Evolutionary conservation across 2,113 vertebrate species (phyloP).

Genomic region (Ursus arctos): DNA sequence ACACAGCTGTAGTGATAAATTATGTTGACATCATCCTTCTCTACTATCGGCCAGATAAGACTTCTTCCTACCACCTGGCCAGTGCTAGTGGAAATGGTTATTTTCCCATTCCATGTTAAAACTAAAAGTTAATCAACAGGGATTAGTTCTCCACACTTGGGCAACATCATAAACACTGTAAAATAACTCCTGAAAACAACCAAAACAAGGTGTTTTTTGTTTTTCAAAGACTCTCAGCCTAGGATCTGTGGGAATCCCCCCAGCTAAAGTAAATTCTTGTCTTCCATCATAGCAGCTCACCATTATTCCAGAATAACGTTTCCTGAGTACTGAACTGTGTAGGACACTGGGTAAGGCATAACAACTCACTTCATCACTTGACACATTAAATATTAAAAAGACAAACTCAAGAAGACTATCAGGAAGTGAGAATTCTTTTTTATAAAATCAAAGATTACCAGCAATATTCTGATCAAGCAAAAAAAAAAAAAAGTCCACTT

Average conservation of each 20-base stretch:
- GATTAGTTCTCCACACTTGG: neutral
- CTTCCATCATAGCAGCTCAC: neutral
- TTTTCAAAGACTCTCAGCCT: neutral
- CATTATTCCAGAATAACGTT: neutral
- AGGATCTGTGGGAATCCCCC: neutral
- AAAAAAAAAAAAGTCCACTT: neutral
- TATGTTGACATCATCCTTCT: neutral
- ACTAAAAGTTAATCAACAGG: conserved; percentile 24
- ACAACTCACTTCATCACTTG: neutral
- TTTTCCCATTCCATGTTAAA: neutral
- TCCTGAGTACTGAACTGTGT: neutral
- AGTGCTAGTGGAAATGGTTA: neutral
- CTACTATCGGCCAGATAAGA: neutral
- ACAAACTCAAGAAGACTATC: conserved; percentile 51
- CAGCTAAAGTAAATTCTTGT: neutral
- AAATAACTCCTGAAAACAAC: neutral
- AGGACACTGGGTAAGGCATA: neutral
- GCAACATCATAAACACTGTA: neutral
- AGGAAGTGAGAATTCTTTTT: neutral
- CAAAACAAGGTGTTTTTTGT: neutral
- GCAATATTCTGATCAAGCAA: neutral
- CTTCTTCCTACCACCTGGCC: neutral
- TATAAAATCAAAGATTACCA: conserved; percentile 19
- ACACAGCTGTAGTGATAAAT: neutral
- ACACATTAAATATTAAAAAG: conserved; percentile 5